Percentiles rank a stretch among this genome's conserved stretches.
Conservation (phyloP, 2,888 invertebrate species). For the Drosophila maculinotata region DNA sequence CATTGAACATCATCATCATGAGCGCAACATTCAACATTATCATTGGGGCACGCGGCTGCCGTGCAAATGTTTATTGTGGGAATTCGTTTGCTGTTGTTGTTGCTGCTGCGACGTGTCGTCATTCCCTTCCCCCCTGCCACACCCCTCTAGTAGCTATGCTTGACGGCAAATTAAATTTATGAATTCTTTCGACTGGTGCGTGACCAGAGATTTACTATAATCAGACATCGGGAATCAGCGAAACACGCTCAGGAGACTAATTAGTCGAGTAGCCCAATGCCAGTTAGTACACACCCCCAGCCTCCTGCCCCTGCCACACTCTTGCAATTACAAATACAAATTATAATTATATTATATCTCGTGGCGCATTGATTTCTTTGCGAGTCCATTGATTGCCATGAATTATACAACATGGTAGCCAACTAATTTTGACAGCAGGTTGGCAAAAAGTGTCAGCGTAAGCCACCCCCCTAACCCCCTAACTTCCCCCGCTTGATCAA, state of each 20-base stretch:
- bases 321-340: conserved; percentile 54
- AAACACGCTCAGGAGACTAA: conserved; percentile 78
- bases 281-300: conserved; percentile 26
- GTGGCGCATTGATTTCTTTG: conserved; percentile 61
- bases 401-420: conserved; percentile 38
- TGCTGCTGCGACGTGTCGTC: conserved; percentile 58
- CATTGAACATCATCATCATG: conserved; percentile 40
- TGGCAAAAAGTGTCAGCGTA: not conserved
- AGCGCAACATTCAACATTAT: conserved; percentile 51
- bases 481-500: not conserved
- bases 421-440: conserved; percentile 55
- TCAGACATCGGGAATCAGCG: conserved; percentile 77
- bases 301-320: not conserved
- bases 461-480: too few relatives aligned
- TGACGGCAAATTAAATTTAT: conserved; percentile 76
- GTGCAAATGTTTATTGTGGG: conserved; percentile 79
- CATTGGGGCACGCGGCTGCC: conserved; percentile 62
- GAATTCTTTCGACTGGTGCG: conserved; percentile 78
- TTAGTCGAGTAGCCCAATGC: conserved; percentile 61
- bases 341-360: conserved; percentile 76
- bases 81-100: conserved; percentile 60
- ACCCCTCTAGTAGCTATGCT: conserved; percentile 4
- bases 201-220: conserved; percentile 80
- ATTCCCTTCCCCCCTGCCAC: not conserved
- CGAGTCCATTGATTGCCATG: conserved; percentile 50